Percentiles rank a stretch among this genome's conserved stretches.
These are phyloP conservation scores for Urophycis tenuis DNA, from an alignment of 2,797 vertebrate genomes.

Conservation along the genomic window DNA sequence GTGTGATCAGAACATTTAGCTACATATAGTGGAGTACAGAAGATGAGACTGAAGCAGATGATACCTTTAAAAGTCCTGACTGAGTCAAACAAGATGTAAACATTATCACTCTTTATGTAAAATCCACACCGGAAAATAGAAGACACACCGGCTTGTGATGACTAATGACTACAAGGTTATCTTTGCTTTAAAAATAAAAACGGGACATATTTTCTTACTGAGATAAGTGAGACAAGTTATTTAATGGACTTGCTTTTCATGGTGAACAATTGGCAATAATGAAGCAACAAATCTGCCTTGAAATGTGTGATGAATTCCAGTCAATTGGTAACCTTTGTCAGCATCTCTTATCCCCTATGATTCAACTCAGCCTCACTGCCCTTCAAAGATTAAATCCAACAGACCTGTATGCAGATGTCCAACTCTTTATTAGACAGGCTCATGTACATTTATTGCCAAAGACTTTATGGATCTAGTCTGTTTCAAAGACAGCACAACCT, in stretches of 20 bases:
- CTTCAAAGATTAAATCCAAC: not conserved
- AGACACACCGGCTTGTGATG: not conserved
- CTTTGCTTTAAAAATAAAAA: constrained; percentile 1
- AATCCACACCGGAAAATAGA: not conserved
- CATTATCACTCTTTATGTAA: not conserved
- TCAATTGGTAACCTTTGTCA: not conserved
- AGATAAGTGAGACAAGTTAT: no score
- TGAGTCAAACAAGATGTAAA: not conserved
- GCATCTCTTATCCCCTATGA: not conserved
- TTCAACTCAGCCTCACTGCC: not conserved
- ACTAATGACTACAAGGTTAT: not conserved
- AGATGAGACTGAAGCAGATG: not conserved
- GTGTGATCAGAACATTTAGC: no score
- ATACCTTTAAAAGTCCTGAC: not conserved
- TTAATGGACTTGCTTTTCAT: not conserved
- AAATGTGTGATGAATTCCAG: not conserved
- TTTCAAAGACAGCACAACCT: not conserved
- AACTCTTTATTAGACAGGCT: not conserved
- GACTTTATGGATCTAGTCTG: not conserved
- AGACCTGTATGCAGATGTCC: not conserved
- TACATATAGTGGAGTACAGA: no score
- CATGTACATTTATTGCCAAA: no score
- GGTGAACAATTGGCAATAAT: not conserved
- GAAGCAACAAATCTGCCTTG: not conserved
- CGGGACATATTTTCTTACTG: not conserved